Conservation (phyloP, 2,113 vertebrate genomes). For the Muntiacus muntjak region DNA sequence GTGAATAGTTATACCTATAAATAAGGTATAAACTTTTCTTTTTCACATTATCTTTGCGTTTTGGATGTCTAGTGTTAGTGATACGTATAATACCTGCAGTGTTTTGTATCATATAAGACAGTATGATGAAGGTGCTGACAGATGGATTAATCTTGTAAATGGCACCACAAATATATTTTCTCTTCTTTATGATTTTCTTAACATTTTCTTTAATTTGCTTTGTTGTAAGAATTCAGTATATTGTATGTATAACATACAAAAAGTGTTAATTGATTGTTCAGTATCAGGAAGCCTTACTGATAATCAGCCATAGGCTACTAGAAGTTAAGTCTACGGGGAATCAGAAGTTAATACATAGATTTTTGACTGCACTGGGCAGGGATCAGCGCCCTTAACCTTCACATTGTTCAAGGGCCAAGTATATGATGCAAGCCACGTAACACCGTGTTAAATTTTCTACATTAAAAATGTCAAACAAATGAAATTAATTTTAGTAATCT, state of each 20-base stretch:
- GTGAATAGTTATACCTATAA: not conserved
- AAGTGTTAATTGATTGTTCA: not conserved
- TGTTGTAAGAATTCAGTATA: not conserved
- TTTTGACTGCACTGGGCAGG: not conserved
- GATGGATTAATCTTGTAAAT: not conserved
- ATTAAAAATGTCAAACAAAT: not conserved
- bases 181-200: not conserved
- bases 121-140: not conserved
- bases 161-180: not conserved
- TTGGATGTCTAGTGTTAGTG: not conserved
- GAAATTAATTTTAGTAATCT: slow-evolving; percentile 26
- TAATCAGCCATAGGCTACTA: not conserved
- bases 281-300: not conserved
- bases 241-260: not conserved
- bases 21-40: not conserved
- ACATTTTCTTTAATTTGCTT: not conserved
- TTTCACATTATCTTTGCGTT: not conserved
- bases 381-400: not conserved
- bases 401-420: not conserved
- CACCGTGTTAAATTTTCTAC: not conserved
- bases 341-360: not conserved
- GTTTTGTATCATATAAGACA: not conserved
- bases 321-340: not conserved
- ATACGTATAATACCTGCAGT: not conserved
- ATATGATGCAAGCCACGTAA: not conserved